phyloP scores from a whole-genome alignment of 1,140 invertebrate genomes.

The Drosophila oshimai region DNA sequence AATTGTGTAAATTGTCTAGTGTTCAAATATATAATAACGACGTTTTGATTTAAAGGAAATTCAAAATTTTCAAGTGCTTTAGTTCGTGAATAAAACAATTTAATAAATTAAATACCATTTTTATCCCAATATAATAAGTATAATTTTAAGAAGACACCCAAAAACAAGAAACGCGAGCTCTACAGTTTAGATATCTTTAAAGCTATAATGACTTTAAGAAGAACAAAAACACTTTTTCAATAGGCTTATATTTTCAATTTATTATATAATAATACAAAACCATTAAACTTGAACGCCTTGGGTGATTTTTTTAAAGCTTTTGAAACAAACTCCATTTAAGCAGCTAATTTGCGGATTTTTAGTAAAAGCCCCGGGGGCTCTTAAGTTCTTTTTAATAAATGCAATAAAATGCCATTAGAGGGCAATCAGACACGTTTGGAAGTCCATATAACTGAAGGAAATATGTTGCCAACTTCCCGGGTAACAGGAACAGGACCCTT shows the following conservation, averaged over 20 bases:
- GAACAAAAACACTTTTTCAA: too few relatives aligned
- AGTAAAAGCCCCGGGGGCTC: not conserved
- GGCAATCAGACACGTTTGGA: constrained; percentile 73
- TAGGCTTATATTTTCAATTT: not conserved
- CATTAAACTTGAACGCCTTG: not conserved
- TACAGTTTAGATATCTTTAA: too few relatives aligned
- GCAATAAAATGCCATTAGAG: constrained; percentile 75
- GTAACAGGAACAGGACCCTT: too few relatives aligned
- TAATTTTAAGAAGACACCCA: too few relatives aligned
- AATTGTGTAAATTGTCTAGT: not conserved
- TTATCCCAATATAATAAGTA: too few relatives aligned
- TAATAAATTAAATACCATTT: too few relatives aligned
- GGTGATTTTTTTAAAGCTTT: too few relatives aligned
- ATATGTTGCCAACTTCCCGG: constrained; percentile 60
- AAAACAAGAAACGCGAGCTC: too few relatives aligned
- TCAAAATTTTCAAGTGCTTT: not conserved
- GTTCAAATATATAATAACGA: too few relatives aligned
- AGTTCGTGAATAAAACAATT: not conserved
- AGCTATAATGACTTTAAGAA: too few relatives aligned
- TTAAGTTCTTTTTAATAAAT: constrained; percentile 59
- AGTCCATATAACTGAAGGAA: constrained; percentile 73
- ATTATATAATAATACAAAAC: not conserved
- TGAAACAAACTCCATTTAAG: not conserved
- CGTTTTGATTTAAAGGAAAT: not conserved
- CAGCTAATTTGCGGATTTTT: constrained; percentile 9